Evolutionary conservation across 2,888 invertebrate species (phyloP).

Genomic region (Pyrochroa serraticornis): DNA sequence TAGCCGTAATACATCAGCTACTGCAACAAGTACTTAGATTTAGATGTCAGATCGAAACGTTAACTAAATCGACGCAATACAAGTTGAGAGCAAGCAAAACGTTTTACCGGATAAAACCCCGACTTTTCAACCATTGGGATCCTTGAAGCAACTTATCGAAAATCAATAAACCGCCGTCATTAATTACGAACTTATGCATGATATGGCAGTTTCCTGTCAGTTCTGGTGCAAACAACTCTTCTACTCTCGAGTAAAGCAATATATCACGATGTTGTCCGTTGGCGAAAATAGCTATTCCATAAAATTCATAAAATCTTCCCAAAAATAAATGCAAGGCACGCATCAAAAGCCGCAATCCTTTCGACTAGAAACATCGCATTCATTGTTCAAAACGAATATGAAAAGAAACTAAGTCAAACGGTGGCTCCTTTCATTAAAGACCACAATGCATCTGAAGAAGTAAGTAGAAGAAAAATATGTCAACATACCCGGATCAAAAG

Average conservation of each 20-base stretch:
- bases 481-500: slow-evolving; percentile 30
- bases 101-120: not conserved
- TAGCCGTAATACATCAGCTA: slow-evolving; percentile 1
- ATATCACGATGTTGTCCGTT: slow-evolving; percentile 14
- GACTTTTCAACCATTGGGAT: not conserved
- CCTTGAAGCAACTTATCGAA: slow-evolving; percentile 5
- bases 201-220: slow-evolving; percentile 25
- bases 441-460: slow-evolving; percentile 35
- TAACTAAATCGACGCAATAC: not conserved
- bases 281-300: not conserved
- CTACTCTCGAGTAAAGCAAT: slow-evolving; percentile 7
- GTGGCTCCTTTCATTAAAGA: slow-evolving; percentile 32
- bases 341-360: not conserved
- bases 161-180: slow-evolving; percentile 22
- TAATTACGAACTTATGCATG: slow-evolving; percentile 27
- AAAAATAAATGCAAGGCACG: slow-evolving; percentile 1
- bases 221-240: slow-evolving; percentile 21
- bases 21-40: slow-evolving; percentile 16
- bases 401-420: slow-evolving; percentile 16
- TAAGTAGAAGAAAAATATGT: slow-evolving; percentile 34
- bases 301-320: slow-evolving; percentile 9
- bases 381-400: slow-evolving; percentile 11
- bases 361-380: not conserved
- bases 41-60: not conserved
- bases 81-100: not conserved